Conservation (phyloP, 2,113 vertebrate species). For the Sinocyclocheilus maitianheensis region DNA sequence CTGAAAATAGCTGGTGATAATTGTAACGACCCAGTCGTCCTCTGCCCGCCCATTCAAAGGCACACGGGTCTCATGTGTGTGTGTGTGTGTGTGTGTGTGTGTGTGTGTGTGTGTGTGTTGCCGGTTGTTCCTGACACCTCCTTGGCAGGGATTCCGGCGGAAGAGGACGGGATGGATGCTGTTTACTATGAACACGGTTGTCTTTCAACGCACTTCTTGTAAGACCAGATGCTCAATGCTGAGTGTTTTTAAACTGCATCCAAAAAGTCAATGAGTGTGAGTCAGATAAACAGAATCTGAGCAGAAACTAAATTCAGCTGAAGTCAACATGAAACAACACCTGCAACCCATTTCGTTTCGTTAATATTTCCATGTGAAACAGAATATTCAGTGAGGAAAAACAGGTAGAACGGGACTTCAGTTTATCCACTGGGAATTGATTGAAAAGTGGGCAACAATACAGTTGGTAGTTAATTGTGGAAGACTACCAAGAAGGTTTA, state of each 20-base stretch:
- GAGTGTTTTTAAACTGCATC: not conserved
- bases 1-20: conserved; percentile 74
- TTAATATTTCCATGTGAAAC: not conserved
- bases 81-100: conserved; percentile 54
- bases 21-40: conserved; percentile 65
- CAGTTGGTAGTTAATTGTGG: too few species aligned
- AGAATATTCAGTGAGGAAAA: not conserved
- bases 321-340: not conserved
- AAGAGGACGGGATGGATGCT: conserved; percentile 12
- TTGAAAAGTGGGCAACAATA: not conserved
- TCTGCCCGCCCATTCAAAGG: conserved; percentile 68
- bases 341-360: not conserved
- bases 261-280: not conserved
- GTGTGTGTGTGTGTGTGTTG: conserved; percentile 51
- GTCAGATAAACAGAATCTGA: not conserved
- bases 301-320: too few species aligned
- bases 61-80: conserved; percentile 49
- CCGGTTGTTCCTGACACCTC: conserved; percentile 69
- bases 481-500: too few species aligned
- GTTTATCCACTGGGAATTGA: too few species aligned
- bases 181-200: not conserved
- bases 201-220: not conserved
- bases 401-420: too few species aligned
- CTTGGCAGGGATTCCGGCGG: conserved; percentile 20
- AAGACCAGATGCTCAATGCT: not conserved